A percentile compares a stretch with the other conserved stretches of the same genome.
phyloP scores from a whole-genome alignment of 2,797 vertebrate genomes.

The Falco berigora region DNA sequence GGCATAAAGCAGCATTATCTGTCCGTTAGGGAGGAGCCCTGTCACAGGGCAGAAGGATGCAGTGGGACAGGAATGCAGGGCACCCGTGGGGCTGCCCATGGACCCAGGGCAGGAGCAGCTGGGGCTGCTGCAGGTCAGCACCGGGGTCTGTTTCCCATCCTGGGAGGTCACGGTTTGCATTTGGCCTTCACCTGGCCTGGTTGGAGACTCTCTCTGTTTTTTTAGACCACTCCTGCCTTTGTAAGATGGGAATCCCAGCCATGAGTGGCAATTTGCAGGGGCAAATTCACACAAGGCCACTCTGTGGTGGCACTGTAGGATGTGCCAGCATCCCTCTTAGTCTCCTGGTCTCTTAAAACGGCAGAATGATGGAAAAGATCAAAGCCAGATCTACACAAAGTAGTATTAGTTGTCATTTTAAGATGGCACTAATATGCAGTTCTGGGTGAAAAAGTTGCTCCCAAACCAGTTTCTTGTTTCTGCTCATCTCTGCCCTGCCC shows the following conservation, averaged over 20 bases:
- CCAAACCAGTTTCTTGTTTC: neutral
- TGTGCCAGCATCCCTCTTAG: neutral
- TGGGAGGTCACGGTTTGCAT: neutral
- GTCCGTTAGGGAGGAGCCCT: neutral
- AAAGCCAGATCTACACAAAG: neutral
- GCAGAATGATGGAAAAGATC: neutral
- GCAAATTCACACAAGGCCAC: neutral
- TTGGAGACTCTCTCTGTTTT: neutral
- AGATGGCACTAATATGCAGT: neutral
- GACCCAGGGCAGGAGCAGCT: neutral
- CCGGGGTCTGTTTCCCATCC: neutral
- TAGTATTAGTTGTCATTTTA: neutral
- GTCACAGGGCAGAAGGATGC: neutral
- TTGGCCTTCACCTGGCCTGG: neutral
- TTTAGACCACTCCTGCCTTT: neutral
- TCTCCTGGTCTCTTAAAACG: neutral
- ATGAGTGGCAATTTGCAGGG: neutral
- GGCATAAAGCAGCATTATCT: neutral
- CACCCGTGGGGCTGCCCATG: neutral
- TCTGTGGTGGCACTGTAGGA: neutral
- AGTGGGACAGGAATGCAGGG: neutral
- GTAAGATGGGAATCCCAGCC: neutral
- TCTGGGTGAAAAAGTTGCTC: neutral
- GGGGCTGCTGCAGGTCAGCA: neutral
- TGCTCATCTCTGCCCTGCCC: neutral